Evolutionary conservation across 2,888 invertebrate species (phyloP), one percentile per base, ranked within the genome.

Genomic region (Dyspetes luteomarginatus): DNA sequence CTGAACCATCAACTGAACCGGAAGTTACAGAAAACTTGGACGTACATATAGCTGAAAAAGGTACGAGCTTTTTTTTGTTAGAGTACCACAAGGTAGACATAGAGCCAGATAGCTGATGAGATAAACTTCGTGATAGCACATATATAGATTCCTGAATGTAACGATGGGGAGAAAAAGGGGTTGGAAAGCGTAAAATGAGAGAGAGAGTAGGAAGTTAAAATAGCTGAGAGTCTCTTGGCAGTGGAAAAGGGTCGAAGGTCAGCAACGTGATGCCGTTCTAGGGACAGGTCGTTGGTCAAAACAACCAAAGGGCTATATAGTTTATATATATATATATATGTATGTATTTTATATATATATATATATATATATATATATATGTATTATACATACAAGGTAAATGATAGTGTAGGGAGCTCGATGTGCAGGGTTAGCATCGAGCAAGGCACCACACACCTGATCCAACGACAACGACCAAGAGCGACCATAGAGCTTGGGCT

Each of bases 191-290:
- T 26, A 55, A 55, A 58, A 9, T 43, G 43, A 65, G 71, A 83
- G 85, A 82, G 86, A 85, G 86, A 82, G 84, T n/a, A n/a, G 72
- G 85, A 82, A 82, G 81, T 79, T 84, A 87, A 86, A 87, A 88
- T 86, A 87, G 88, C 87, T 85, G 86, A 89, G 87, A 88, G 90
- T 87, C 28, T 69, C 87, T 84, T 17, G 48, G 86, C 82, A 81
- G 75, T 78, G 78, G 64, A 75, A 78, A 65, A 84, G 84, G 90
- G 89, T 89, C 89, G 87, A 85, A 88, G 90, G 89, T 89, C 88
- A 85, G 84, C 85, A 89, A 90, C 90, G 90, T 90, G 89, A 89
- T 87, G 87, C 88, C 87, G 86, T 88, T 88, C 87, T 85, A 78
- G 78, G 55, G 60, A 48, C 71, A 76, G 81, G 56, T 78, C 82